These are phyloP conservation scores for Loxodonta africana DNA, from an alignment of 2,113 vertebrate species.

Conservation along the genomic window DNA sequence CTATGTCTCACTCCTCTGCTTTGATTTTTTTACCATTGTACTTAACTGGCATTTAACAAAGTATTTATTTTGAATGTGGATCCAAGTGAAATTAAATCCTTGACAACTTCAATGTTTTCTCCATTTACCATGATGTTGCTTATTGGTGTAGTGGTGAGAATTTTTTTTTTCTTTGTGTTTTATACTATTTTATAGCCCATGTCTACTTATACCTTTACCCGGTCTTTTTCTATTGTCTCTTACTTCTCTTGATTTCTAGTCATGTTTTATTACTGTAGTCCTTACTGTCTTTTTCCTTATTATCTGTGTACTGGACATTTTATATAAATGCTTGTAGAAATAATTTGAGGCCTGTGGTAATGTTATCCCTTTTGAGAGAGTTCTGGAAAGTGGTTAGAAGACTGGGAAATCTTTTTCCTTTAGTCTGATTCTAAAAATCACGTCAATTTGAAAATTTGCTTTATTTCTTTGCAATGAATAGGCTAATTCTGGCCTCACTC, in stretches of 20 bases:
- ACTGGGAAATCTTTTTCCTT: background rate
- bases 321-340: background rate
- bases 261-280: background rate
- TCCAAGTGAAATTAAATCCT: no score
- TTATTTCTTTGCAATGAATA: background rate
- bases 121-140: no score
- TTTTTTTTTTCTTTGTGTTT: no score
- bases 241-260: background rate
- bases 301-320: background rate
- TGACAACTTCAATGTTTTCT: no score
- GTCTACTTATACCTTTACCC: background rate
- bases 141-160: no score
- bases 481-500: background rate
- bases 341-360: background rate
- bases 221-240: background rate
- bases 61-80: no score
- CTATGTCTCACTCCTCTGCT: no score
- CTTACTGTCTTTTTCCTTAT: background rate
- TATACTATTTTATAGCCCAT: background rate
- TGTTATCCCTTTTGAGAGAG: background rate
- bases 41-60: no score
- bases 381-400: background rate
- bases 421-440: background rate
- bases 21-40: no score
- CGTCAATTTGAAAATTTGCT: background rate